Evolutionary conservation across 2,113 vertebrate species (phyloP).

Genomic region (Pituophis catenifer): DNA sequence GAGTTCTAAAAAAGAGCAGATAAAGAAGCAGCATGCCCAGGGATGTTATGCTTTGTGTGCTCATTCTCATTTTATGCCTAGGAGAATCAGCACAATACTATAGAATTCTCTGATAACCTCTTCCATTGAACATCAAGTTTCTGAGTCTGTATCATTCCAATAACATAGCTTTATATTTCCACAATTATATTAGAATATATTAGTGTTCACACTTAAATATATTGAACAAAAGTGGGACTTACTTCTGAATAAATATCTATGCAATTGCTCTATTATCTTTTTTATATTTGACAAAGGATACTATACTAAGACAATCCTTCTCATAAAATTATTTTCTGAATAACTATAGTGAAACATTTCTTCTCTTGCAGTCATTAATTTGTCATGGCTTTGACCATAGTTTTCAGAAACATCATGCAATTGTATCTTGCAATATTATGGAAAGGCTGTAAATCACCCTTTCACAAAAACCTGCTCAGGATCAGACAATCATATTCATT

Average conservation of each 20-base stretch:
- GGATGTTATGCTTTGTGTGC: neutral
- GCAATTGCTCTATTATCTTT: neutral
- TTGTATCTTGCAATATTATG: constrained; percentile 11
- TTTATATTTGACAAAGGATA: neutral
- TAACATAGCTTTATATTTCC: neutral
- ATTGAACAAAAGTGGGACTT: neutral
- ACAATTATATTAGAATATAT: neutral
- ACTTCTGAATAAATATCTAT: neutral
- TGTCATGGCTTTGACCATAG: neutral
- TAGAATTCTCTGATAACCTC: constrained; percentile 10
- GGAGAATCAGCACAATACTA: neutral
- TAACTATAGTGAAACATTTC: neutral
- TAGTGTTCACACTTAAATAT: neutral
- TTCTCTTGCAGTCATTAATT: rapidly evolving
- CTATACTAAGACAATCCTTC: neutral
- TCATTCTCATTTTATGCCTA: neutral
- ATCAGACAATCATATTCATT: neutral
- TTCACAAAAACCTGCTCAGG: neutral
- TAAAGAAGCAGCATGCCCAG: neutral
- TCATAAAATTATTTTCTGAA: neutral
- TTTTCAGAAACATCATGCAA: neutral
- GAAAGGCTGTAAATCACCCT: neutral
- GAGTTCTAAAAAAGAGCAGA: constrained; percentile 53
- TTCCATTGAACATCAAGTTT: constrained; percentile 12
- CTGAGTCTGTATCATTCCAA: neutral